Evolutionary conservation across 1,140 invertebrate species (phyloP).

Genomic region (Stenopsyche tienmushanensis): DNA sequence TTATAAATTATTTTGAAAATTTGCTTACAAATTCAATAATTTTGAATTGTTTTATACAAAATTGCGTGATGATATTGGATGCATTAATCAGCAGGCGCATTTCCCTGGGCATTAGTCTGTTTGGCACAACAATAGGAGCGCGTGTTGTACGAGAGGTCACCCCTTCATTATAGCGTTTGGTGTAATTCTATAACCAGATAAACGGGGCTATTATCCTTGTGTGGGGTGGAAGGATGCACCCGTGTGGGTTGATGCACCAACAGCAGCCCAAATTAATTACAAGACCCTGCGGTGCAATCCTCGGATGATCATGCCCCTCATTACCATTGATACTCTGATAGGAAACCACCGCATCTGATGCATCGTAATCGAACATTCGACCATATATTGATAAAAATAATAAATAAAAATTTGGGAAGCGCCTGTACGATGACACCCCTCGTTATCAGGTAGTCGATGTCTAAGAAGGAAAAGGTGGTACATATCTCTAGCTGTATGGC

Average conservation of each 20-base stretch:
- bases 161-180: conserved; percentile 9
- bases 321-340: not conserved
- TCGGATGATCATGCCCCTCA: not conserved
- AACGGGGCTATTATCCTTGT: conserved; percentile 11
- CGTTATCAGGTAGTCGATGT: conserved; percentile 9
- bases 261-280: not conserved
- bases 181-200: conserved; percentile 15
- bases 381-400: too few species aligned
- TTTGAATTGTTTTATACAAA: too few species aligned
- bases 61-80: too few species aligned
- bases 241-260: not conserved
- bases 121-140: conserved; percentile 6
- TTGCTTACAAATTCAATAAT: too few species aligned
- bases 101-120: too few species aligned
- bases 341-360: too few species aligned
- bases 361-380: too few species aligned
- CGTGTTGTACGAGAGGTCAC: conserved; percentile 10
- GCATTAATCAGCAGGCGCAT: not conserved
- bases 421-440: too few species aligned
- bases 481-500: conserved; percentile 5
- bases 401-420: too few species aligned
- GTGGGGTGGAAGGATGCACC: too few species aligned
- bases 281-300: not conserved
- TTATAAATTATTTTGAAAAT: too few species aligned
- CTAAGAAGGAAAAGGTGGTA: conserved; percentile 18